Evolutionary conservation across 2,888 invertebrate species (phyloP).

Genomic region (Polydrusus pterygomalis): DNA sequence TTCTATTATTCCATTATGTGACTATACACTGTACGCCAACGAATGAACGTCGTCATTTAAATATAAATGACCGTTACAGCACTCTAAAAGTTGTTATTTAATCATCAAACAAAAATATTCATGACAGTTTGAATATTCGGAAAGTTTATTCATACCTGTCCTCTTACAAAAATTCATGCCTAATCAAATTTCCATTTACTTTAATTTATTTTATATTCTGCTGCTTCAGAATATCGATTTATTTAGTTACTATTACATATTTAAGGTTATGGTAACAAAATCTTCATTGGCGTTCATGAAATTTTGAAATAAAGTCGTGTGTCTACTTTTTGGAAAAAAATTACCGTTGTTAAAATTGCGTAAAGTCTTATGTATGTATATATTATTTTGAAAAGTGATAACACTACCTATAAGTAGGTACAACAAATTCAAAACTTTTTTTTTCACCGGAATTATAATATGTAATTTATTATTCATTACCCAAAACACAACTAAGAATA

Average conservation of each 20-base stretch:
- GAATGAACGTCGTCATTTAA: constrained; percentile 18
- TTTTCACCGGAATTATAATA: too few species aligned
- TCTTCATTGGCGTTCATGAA: not conserved
- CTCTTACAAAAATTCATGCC: constrained; percentile 39
- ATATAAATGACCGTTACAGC: constrained; percentile 24
- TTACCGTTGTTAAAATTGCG: not conserved
- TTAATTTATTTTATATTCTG: constrained; percentile 26
- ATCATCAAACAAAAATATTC: constrained; percentile 35
- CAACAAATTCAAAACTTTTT: too few species aligned
- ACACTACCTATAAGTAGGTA: too few species aligned
- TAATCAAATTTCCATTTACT: constrained; percentile 37
- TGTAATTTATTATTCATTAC: too few species aligned
- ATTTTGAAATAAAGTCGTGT: not conserved
- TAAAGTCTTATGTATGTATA: too few species aligned
- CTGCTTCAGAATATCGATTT: constrained; percentile 19
- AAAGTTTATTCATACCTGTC: constrained; percentile 31
- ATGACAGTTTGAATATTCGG: constrained; percentile 32
- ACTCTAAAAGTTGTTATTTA: constrained; percentile 31
- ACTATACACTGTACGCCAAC: constrained; percentile 24
- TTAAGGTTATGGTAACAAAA: constrained; percentile 12
- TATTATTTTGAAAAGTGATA: too few species aligned
- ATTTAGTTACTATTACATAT: constrained; percentile 8
- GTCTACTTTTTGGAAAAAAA: not conserved
- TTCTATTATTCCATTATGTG: constrained; percentile 19
- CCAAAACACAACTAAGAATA: too few species aligned